Evolutionary conservation across 2,113 vertebrate genomes (phyloP), one percentile per base, ranked within the genome.

Genomic region (Ranitomeya imitator): DNA sequence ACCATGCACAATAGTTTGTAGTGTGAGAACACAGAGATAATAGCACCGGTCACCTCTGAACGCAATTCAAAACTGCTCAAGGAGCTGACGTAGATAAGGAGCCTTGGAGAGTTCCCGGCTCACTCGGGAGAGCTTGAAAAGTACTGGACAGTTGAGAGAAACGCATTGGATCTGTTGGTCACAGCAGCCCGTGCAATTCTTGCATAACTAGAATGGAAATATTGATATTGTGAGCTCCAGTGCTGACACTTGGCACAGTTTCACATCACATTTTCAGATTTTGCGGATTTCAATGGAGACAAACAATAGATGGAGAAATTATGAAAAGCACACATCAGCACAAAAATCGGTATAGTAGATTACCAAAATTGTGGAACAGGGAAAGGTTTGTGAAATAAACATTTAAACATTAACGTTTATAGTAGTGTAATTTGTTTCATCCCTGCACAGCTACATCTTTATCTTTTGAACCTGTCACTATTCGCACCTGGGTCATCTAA

Each of bases 1-100:
- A 96, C 95, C 95, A 95, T 95, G 95, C 95, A 95, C 91, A 91
- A 94, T 90, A 92, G 92, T 91, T 92, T 91, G 81, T 92, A 93
- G 91, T 93, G 93, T 95, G 93, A 94, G 95, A 96, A 95, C 94
- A 93, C 90, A 91, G 91, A 93, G 90, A 90, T 89, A 93, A 91
- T 95, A 96, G 95, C 95, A 96, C 95, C 95, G 93, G 92, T 90
- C 92, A 92, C 93, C 92, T 89, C 93, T 61, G 93, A 55, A 91
- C 91, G 91, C 85, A 84, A 59, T 89, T 97, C 94, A 99, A 94
- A 99, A 98, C 95, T 99, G 97, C 91, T 99, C 97, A 91, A 99
- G 95, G 69, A 99, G 95, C 90, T 98, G 98, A 83, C 97, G 97
- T 87, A 99, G 96, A 92, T 99, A 99, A 0, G 98, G 97, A 54